These are phyloP conservation scores for Trematomus loennbergii DNA, from an alignment of 2,113 vertebrate genomes.

Conservation along the genomic window DNA sequence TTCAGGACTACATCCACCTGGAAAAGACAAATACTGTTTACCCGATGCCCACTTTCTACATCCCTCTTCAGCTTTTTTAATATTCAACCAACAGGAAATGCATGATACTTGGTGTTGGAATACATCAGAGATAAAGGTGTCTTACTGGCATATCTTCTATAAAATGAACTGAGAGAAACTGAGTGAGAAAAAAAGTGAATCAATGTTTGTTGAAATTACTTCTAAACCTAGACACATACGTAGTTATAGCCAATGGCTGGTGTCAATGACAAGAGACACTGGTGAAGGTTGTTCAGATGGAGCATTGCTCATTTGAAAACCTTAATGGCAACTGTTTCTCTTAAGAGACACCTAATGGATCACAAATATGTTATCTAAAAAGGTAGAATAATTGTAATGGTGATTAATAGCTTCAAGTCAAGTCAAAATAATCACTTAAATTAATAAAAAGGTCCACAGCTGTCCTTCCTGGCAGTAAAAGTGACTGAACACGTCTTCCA, in stretches of 20 bases:
- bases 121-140: not conserved
- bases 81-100: conserved; percentile 1
- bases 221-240: too few species aligned
- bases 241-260: not conserved
- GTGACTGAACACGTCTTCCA: conserved; percentile 29
- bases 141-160: not conserved
- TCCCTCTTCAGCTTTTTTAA: not conserved
- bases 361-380: not conserved
- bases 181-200: conserved; percentile 15
- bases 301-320: conserved; percentile 30
- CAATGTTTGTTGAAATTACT: conserved; percentile 2
- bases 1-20: conserved; percentile 1
- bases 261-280: not conserved
- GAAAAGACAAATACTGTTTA: not conserved
- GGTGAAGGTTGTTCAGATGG: not conserved
- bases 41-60: not conserved
- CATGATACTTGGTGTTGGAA: not conserved
- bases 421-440: conserved; percentile 8
- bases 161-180: not conserved
- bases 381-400: conserved; percentile 5
- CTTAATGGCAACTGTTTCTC: conserved; percentile 21
- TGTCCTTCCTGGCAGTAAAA: conserved; percentile 19
- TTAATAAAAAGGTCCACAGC: not conserved
- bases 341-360: not conserved
- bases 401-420: conserved; percentile 1